Evolutionary conservation across 2,888 invertebrate genomes (phyloP).

Genomic region (Byasa hedistus): DNA sequence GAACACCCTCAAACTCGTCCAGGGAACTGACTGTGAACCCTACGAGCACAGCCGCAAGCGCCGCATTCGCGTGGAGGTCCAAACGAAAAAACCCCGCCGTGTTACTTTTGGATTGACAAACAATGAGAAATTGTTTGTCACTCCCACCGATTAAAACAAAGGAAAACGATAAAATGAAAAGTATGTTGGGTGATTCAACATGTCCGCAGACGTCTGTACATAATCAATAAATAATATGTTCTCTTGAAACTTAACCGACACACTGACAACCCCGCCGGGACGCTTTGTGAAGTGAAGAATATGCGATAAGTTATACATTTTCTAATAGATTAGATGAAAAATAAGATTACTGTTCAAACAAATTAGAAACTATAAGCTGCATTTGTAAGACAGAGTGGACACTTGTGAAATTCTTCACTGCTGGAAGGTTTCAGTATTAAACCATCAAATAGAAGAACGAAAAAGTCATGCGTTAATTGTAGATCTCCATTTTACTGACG

Average conservation of each 20-base stretch:
- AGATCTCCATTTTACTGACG: too few relatives aligned
- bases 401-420: too few relatives aligned
- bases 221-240: slow-evolving; percentile 17
- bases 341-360: too few relatives aligned
- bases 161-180: slow-evolving; percentile 29
- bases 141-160: slow-evolving; percentile 30
- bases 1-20: slow-evolving; percentile 7
- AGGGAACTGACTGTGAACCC: background rate
- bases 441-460: too few relatives aligned
- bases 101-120: slow-evolving; percentile 29
- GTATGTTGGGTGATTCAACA: slow-evolving; percentile 25
- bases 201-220: slow-evolving; percentile 13
- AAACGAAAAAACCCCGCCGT: background rate
- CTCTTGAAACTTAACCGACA: background rate
- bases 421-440: too few relatives aligned
- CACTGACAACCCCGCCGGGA: too few relatives aligned
- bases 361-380: too few relatives aligned
- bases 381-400: too few relatives aligned
- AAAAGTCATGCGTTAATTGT: too few relatives aligned
- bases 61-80: background rate
- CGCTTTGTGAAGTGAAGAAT: too few relatives aligned
- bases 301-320: too few relatives aligned
- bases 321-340: too few relatives aligned
- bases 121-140: slow-evolving; percentile 28
- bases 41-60: background rate